These are phyloP conservation scores for Hydrochoerus hydrochaeris DNA, from an alignment of 2,113 vertebrate genomes.

Conservation along the genomic window DNA sequence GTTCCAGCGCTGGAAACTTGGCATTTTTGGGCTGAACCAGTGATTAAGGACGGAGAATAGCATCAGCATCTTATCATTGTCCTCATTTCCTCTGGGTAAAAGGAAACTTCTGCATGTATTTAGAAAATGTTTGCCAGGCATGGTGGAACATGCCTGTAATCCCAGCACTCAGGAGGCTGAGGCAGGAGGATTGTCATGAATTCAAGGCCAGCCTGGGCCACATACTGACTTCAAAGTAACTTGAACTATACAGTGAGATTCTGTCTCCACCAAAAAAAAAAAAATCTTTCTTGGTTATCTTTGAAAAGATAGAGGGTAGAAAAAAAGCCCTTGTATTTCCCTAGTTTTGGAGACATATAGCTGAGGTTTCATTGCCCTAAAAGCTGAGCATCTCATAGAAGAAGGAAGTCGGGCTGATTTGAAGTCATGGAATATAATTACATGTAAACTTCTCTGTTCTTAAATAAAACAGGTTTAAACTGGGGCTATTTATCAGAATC, in stretches of 20 bases:
- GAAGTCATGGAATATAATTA: not conserved
- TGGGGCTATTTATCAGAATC: not conserved
- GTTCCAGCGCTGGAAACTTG: not conserved
- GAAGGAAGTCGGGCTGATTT: not conserved
- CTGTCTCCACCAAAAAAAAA: not conserved
- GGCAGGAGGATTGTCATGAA: not conserved
- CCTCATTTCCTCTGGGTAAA: not conserved
- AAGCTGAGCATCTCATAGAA: not conserved
- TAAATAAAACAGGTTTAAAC: slow-evolving; percentile 7
- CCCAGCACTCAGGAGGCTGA: not conserved
- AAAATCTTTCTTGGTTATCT: not conserved
- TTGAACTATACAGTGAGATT: not conserved
- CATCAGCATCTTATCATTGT: not conserved
- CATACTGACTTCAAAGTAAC: not conserved
- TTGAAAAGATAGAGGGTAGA: not conserved
- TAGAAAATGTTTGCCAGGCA: not conserved
- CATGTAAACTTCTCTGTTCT: not conserved
- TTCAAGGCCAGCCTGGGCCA: not conserved
- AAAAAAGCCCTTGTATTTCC: not conserved
- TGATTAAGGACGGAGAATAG: not conserved
- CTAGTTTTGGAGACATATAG: not conserved
- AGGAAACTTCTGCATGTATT: not conserved
- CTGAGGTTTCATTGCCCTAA: not conserved
- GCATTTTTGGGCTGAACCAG: not conserved
- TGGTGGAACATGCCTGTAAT: not conserved